These are phyloP conservation scores for Drosophila asahinai DNA, from an alignment of 1,140 invertebrate species.

Conservation along the genomic window DNA sequence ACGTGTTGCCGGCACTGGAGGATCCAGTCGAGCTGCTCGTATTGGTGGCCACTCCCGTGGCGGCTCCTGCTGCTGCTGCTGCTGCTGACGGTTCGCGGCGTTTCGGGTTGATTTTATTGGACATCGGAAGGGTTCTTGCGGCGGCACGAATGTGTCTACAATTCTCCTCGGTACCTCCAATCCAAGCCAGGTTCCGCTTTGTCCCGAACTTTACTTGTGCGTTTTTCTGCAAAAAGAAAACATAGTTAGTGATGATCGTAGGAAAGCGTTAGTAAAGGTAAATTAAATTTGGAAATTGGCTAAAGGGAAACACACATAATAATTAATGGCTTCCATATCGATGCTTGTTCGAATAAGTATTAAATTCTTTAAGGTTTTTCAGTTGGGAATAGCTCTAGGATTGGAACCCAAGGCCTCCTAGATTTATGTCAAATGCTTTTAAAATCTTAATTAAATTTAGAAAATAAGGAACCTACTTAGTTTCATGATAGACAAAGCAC, in stretches of 20 bases:
- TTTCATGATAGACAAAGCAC: neutral
- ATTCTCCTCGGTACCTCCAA: constrained; percentile 27
- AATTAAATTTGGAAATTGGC: too few species aligned
- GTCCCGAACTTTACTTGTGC: constrained; percentile 8
- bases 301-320: too few species aligned
- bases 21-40: constrained; percentile 71
- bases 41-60: constrained; percentile 73
- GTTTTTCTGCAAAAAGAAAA: constrained; percentile 12
- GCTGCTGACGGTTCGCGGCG: constrained; percentile 83
- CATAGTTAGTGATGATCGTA: too few species aligned
- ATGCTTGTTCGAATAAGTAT: too few species aligned
- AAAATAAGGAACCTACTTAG: too few species aligned
- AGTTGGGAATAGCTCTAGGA: too few species aligned
- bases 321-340: too few species aligned
- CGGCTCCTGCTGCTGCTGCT: constrained; percentile 60
- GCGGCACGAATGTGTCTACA: constrained; percentile 37
- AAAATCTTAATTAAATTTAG: neutral
- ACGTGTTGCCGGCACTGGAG: constrained; percentile 74
- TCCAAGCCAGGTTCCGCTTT: constrained; percentile 28
- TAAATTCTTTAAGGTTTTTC: too few species aligned
- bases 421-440: too few species aligned
- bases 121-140: constrained; percentile 73
- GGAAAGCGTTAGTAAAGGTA: neutral
- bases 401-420: neutral
- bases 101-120: constrained; percentile 85